A percentile compares a stretch with the other conserved stretches of the same genome.
These are phyloP conservation scores for Erpobdella octoculata DNA, from an alignment of 2,888 invertebrate genomes.

Conservation along the genomic window DNA sequence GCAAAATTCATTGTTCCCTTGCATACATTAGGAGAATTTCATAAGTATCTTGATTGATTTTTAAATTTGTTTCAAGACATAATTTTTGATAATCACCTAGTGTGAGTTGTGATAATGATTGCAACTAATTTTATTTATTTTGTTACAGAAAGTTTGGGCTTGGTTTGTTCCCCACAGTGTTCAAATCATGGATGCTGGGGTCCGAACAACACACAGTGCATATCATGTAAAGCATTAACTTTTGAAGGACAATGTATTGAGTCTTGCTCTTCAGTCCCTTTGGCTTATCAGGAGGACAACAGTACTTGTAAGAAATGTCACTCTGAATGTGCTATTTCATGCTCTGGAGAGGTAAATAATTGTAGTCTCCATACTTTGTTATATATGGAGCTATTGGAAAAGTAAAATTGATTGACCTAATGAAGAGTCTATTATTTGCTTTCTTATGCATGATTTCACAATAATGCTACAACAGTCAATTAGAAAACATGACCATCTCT, in stretches of 20 bases:
- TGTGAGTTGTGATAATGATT: too few species aligned
- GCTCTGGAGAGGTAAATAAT: slow-evolving; percentile 66
- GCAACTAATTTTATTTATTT: too few species aligned
- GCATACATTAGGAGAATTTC: neutral
- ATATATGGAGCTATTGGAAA: too few species aligned
- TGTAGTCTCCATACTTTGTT: too few species aligned
- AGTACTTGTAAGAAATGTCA: slow-evolving; percentile 79
- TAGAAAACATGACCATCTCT: neutral
- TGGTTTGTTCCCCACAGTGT: slow-evolving; percentile 79
- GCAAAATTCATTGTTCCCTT: neutral
- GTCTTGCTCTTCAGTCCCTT: slow-evolving; percentile 48
- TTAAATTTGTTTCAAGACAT: too few species aligned
- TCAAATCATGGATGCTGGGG: slow-evolving; percentile 91
- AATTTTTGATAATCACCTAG: too few species aligned
- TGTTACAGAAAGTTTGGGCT: neutral
- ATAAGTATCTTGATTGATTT: too few species aligned
- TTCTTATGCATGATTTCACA: too few species aligned
- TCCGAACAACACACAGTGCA: slow-evolving; percentile 75
- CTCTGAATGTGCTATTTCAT: slow-evolving; percentile 73
- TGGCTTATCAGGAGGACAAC: slow-evolving; percentile 72
- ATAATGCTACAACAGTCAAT: too few species aligned
- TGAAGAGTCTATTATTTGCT: too few species aligned
- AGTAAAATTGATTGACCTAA: too few species aligned
- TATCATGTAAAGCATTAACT: slow-evolving; percentile 72
- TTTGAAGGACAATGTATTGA: slow-evolving; percentile 40